phyloP scores from a whole-genome alignment of 2,888 invertebrate genomes.

The Hedychridium roseum region DNA sequence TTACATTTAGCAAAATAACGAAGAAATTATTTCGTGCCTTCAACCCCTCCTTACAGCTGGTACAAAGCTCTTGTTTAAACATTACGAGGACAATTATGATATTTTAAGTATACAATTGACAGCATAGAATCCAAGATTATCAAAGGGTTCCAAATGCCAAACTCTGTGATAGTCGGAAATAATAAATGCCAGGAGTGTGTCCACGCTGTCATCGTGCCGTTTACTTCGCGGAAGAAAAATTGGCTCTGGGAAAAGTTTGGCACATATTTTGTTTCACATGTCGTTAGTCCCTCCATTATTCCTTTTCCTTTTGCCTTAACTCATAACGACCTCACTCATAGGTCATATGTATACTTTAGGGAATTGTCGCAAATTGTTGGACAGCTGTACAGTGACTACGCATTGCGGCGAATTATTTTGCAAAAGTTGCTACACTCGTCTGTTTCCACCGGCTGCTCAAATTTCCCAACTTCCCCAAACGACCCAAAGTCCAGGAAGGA shows the following conservation, averaged over 20 bases:
- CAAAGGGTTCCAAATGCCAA: too few species aligned
- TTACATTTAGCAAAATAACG: too few species aligned
- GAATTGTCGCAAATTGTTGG: constrained; percentile 56
- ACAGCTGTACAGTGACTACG: constrained; percentile 50
- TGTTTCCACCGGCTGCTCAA: constrained; percentile 27
- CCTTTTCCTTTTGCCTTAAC: constrained; percentile 8
- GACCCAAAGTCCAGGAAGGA: neutral
- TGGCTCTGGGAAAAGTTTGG: constrained; percentile 59
- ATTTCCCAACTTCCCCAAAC: neutral
- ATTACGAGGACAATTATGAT: too few species aligned
- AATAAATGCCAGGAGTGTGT: constrained; percentile 55
- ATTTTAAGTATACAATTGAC: too few species aligned
- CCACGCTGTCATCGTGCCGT: constrained; percentile 60
- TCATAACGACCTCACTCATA: neutral
- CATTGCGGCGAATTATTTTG: constrained; percentile 56
- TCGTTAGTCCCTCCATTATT: constrained; percentile 46
- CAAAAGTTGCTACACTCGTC: constrained; percentile 48
- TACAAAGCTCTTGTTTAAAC: too few species aligned
- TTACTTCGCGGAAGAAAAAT: constrained; percentile 57
- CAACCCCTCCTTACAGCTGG: too few species aligned
- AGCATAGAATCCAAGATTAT: too few species aligned
- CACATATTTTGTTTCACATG: constrained; percentile 62
- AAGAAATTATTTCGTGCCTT: too few species aligned
- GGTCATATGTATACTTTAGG: too few species aligned
- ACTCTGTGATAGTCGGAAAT: neutral